Evolutionary conservation across 2,113 vertebrate species (phyloP).

Genomic region (Hydrolagus affinis): DNA sequence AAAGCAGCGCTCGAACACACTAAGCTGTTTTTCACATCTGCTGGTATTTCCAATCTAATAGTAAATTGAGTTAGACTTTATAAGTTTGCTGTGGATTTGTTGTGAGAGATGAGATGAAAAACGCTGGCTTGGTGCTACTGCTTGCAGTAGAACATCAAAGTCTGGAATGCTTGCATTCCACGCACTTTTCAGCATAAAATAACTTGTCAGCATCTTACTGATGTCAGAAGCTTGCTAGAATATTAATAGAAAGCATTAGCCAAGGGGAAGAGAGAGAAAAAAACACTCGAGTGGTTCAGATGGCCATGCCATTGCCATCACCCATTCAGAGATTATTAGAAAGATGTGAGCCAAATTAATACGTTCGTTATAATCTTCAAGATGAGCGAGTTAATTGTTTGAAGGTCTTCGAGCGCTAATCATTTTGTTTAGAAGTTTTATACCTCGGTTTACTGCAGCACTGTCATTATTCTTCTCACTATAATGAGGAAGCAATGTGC

Average conservation of each 20-base stretch:
- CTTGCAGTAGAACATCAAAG: background rate
- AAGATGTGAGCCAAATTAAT: background rate
- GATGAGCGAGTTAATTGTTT: constrained; percentile 23
- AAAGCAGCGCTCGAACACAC: no score
- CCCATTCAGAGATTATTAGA: background rate
- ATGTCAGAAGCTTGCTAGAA: background rate
- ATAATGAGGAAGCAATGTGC: constrained; percentile 15
- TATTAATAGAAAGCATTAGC: background rate
- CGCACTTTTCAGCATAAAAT: background rate
- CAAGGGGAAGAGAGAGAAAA: background rate
- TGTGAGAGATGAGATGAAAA: background rate
- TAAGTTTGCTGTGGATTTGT: background rate
- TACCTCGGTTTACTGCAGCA: background rate
- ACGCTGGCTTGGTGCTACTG: background rate
- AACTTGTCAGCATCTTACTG: background rate
- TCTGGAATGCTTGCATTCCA: background rate
- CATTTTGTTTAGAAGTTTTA: constrained; percentile 13
- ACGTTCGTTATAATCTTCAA: background rate
- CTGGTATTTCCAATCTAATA: no score
- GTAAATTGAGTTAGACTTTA: no score
- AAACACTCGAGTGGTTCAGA: background rate
- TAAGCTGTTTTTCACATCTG: no score
- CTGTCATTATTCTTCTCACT: constrained; percentile 11
- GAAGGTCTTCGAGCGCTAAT: background rate
- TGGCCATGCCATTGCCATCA: background rate